phyloP scores from a whole-genome alignment of 2,888 invertebrate species.

The Cryptocheilus praepositus region DNA sequence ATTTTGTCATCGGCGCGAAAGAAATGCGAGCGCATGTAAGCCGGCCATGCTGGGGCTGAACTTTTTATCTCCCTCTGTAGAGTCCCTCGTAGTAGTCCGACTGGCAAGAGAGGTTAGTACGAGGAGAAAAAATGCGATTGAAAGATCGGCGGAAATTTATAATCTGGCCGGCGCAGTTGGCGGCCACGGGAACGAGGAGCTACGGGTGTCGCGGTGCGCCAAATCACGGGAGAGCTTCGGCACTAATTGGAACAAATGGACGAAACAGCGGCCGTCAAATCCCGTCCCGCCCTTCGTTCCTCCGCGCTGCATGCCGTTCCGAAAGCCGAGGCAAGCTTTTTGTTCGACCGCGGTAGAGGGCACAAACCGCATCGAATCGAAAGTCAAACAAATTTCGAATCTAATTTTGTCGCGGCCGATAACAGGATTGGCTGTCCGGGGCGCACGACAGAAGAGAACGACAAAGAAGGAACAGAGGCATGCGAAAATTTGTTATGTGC shows the following conservation, averaged over 20 bases:
- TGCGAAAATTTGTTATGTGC: not conserved
- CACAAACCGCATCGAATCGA: constrained; percentile 25
- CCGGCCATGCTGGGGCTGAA: no score
- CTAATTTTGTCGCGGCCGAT: constrained; percentile 28
- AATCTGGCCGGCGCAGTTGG: not conserved
- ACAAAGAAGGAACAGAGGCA: not conserved
- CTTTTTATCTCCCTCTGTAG: no score
- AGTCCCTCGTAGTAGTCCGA: no score
- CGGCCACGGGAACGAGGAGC: constrained; percentile 15
- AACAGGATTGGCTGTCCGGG: not conserved
- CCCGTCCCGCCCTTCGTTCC: constrained; percentile 8
- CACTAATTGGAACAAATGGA: constrained; percentile 52
- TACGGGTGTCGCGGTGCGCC: constrained; percentile 38
- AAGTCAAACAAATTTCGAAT: constrained; percentile 49
- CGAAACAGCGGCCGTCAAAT: constrained; percentile 22
- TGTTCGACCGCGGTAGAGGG: no score
- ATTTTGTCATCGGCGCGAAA: no score
- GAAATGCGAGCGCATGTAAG: no score
- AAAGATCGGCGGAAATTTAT: constrained; percentile 6
- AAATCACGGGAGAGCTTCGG: constrained; percentile 41
- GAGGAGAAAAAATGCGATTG: not conserved
- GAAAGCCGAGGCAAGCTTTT: not conserved
- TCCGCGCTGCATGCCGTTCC: not conserved
- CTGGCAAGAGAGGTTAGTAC: no score
- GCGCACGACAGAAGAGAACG: not conserved